phyloP scores from a whole-genome alignment of 1,140 invertebrate species.

The Bombus cullumanus region DNA sequence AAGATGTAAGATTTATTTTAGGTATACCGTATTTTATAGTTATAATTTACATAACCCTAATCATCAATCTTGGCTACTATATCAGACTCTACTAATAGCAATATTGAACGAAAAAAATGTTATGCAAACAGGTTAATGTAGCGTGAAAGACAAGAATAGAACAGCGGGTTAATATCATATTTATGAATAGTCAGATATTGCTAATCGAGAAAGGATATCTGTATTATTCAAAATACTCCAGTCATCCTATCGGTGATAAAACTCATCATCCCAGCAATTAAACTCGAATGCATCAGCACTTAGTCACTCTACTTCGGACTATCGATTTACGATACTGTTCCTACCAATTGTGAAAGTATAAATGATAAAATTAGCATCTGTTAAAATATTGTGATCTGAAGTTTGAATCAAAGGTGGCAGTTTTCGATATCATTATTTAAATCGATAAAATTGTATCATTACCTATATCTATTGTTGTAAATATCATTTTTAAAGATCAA shows the following conservation, averaged over 20 bases:
- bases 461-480: too few species aligned
- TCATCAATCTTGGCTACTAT: not conserved
- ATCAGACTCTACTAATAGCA: not conserved
- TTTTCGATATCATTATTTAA: not conserved
- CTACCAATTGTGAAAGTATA: not conserved
- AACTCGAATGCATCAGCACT: slow-evolving; percentile 14
- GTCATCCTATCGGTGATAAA: slow-evolving; percentile 10
- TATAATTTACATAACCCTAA: too few species aligned
- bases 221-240: slow-evolving; percentile 5
- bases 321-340: slow-evolving; percentile 14
- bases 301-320: not conserved
- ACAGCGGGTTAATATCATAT: not conserved
- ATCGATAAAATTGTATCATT: not conserved
- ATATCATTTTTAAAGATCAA: too few species aligned
- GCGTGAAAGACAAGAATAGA: slow-evolving; percentile 2
- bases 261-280: slow-evolving; percentile 29
- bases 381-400: not conserved
- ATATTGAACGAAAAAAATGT: not conserved
- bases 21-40: not conserved
- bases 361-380: slow-evolving; percentile 2
- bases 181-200: not conserved
- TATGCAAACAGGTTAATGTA: slow-evolving; percentile 6
- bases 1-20: too few species aligned
- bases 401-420: not conserved
- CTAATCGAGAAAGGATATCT: slow-evolving; percentile 31